Evolutionary conservation across 2,797 vertebrate species (phyloP), one percentile per base, ranked within the genome.

Genomic region (Melopsittacus undulatus): DNA sequence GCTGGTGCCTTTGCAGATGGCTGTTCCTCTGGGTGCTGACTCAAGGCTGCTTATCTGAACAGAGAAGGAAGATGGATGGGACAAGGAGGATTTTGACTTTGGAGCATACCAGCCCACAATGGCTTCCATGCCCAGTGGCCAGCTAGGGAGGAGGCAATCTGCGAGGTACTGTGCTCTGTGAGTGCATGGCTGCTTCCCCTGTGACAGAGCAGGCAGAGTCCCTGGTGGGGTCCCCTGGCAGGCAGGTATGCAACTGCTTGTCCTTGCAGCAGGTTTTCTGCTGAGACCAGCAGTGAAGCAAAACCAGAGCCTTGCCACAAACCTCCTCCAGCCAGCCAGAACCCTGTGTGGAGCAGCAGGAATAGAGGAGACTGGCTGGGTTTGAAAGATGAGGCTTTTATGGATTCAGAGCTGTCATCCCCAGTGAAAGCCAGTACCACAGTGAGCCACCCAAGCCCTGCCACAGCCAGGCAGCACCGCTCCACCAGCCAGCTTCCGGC

Each of bases 91-190:
- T 91, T 97, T 99, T 84, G 97, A 97, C 19, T 99, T 99, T 67
- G 98, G 98, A 68, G 98, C 98, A 6, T 99, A 99, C 59, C 98
- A 98, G 96, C 99, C 99, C 82, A 98, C 98, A 0, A 15, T 98
- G 95, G 98, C 89, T n/a, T 97, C 98, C 67, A 92, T 90, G 0
- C 95, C 97, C 7, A 98, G 98, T 89, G 98, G 98, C n/a, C 98
- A 97, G 14, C 98, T 96, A 42, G 97, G 98, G 11, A 98, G 98
- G 61, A 97, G 98, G 70, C 98, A 98, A 67, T 98, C 98, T 4
- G 98, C 98, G 96, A 98, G 99, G 99, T 99, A 94, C 23, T 2
- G 48, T 22, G 30, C 54, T 68, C 26, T 46, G 10, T 5, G 54
- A 26, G 12, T 32, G 43, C 16, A 59, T 54, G 32, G 56, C 56